Evolutionary conservation across 2,113 vertebrate genomes (phyloP).

Genomic region (Mirza zaza): DNA sequence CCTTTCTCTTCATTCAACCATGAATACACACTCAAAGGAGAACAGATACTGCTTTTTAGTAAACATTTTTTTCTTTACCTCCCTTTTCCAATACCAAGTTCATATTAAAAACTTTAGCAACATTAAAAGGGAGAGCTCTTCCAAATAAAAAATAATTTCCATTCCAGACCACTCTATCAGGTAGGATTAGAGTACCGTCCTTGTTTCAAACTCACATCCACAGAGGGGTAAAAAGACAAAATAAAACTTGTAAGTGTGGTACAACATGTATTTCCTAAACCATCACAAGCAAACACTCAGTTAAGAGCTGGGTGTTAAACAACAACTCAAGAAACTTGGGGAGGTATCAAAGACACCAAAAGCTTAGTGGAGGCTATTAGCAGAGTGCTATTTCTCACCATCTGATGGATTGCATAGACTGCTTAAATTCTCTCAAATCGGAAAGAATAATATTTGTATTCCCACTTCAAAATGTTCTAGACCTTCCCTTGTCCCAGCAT

Average conservation of each 20-base stretch:
- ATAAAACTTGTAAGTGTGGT: conserved; percentile 51
- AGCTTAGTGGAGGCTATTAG: not conserved
- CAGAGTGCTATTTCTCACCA: conserved; percentile 43
- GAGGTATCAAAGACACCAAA: not conserved
- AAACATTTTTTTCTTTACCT: conserved; percentile 59
- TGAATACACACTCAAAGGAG: conserved; percentile 25
- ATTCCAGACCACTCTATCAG: conserved; percentile 51
- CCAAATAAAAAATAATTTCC: conserved; percentile 57
- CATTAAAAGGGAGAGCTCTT: conserved; percentile 49
- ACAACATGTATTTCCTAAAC: conserved; percentile 38
- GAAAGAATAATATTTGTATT: conserved; percentile 51
- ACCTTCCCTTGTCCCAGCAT: conserved; percentile 55
- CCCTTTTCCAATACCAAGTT: conserved; percentile 59
- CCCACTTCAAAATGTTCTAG: conserved; percentile 53
- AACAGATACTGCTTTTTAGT: conserved; percentile 58
- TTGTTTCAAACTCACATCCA: conserved; percentile 59
- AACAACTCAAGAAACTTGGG: not conserved
- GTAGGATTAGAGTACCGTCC: conserved; percentile 61
- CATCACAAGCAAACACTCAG: conserved; percentile 49
- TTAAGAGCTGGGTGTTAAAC: conserved; percentile 42
- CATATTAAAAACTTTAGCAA: conserved; percentile 55
- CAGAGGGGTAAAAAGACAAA: conserved; percentile 11
- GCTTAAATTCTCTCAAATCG: conserved; percentile 59
- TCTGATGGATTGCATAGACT: conserved; percentile 59
- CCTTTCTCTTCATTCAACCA: conserved; percentile 54